Evolutionary conservation across 2,888 invertebrate genomes (phyloP), one percentile per base, ranked within the genome.

Genomic region (Helleia helle): DNA sequence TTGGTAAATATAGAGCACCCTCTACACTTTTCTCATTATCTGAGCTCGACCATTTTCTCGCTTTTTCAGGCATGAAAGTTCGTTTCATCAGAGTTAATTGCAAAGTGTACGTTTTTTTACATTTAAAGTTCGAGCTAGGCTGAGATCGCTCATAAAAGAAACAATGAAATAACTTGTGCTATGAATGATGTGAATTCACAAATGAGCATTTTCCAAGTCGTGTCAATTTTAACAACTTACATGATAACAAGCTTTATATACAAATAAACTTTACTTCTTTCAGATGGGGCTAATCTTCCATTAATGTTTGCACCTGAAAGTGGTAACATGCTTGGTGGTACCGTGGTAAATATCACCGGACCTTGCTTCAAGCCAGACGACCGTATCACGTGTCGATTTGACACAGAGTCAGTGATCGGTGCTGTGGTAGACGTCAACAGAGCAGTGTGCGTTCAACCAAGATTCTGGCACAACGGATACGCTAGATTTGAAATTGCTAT

Each of bases 321-420:
- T 62, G 98, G 97, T 3, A 96, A 95, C 68, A 98, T 99, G 98
- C 86, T 98, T 50, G 99, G 99, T 2, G 99, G 99, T 1, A 95
- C 96, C 0, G 91, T 97, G 40, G 95, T 99, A 26, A 97, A 98
- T 65, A 94, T 99, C 43, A 97, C 98, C 0, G 99, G 98, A 0
- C 97, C 97, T 1, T 99, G 99, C 67, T 95, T 98, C 65, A 87
- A 90, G 50, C 88, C 88, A 0, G 86, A 86, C 1, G 91, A 93
- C 55, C 88, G 91, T 51, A 90, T 97, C 36, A 90, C 89, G 39
- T 96, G 96, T 61, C 90, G 93, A 50, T 95, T 95, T 61, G 95
- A 95, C 61, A 93, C 91, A 0, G 91, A 92, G 50, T 88, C 91
- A 43, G 94, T 95, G 0, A 71, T 88, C 6, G 95, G 94, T 2